A percentile compares a stretch with the other conserved stretches of the same genome.
These are phyloP conservation scores for Nyctereutes procyonoides DNA, from an alignment of 2,113 vertebrate genomes.

Conservation along the genomic window DNA sequence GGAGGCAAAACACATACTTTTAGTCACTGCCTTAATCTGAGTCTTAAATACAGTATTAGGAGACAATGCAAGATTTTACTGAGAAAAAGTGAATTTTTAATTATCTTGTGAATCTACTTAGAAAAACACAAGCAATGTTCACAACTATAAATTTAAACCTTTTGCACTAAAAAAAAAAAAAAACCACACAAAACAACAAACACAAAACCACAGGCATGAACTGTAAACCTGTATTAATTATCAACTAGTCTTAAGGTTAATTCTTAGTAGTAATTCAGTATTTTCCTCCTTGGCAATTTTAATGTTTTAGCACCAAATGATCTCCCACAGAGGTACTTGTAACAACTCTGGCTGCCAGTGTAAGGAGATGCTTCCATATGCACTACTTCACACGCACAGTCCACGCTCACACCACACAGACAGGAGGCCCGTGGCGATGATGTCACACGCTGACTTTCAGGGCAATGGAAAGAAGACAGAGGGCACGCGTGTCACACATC, in stretches of 20 bases:
- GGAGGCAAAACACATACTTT: background rate
- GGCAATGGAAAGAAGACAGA: constrained; percentile 89
- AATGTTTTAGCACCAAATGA: constrained; percentile 90
- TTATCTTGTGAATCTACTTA: constrained; percentile 89
- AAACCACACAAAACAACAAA: constrained; percentile 64
- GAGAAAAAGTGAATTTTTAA: constrained; percentile 89
- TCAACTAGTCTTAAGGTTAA: constrained; percentile 81
- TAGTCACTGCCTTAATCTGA: constrained; percentile 26
- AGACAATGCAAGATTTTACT: constrained; percentile 88
- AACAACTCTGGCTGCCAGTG: constrained; percentile 79
- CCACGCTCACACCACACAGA: constrained; percentile 87
- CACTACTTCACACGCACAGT: constrained; percentile 83
- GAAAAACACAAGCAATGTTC: constrained; percentile 89
- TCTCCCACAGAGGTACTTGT: constrained; percentile 85
- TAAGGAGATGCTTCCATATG: constrained; percentile 80
- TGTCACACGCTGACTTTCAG: constrained; percentile 83
- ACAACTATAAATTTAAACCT: constrained; percentile 90
- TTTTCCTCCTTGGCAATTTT: constrained; percentile 88
- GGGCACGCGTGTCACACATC: constrained; percentile 89
- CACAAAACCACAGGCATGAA: constrained; percentile 87
- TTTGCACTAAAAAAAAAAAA: constrained; percentile 84
- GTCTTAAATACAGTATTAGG: constrained; percentile 76
- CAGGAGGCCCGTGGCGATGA: constrained; percentile 83
- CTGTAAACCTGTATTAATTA: constrained; percentile 87
- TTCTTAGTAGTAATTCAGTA: constrained; percentile 85